Conservation (phyloP, 2,113 vertebrate species). For the Lontra canadensis region DNA sequence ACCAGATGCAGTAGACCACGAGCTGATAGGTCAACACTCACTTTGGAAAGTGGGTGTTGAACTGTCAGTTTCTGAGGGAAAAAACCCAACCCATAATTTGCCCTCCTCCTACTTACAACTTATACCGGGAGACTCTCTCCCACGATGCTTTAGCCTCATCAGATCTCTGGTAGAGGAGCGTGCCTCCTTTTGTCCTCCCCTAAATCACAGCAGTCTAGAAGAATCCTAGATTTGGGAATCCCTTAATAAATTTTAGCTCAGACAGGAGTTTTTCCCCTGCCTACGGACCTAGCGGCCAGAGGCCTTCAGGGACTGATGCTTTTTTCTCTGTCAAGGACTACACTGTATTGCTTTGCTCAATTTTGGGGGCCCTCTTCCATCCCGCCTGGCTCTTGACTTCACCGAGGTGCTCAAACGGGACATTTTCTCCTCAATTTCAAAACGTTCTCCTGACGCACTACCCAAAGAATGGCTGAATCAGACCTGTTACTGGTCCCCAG, state of each 20-base stretch:
- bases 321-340: background rate
- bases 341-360: background rate
- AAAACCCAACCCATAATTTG: background rate
- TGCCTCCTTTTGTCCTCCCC: background rate
- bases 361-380: background rate
- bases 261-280: background rate
- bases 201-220: constrained; percentile 4
- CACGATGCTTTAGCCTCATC: background rate
- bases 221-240: background rate
- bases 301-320: background rate
- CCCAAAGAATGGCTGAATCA: background rate
- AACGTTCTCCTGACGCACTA: background rate
- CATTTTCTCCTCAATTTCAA: background rate
- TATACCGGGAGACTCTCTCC: background rate
- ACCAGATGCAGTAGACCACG: background rate
- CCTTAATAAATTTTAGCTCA: constrained; percentile 6
- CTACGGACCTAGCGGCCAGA: background rate
- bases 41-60: background rate
- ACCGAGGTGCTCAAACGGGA: background rate
- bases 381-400: background rate
- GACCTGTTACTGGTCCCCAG: background rate
- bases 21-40: background rate
- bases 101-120: background rate
- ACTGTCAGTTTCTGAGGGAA: background rate
- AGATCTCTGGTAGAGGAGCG: background rate